phyloP scores from a whole-genome alignment of 2,113 vertebrate genomes.

The Lycaon pictus region DNA sequence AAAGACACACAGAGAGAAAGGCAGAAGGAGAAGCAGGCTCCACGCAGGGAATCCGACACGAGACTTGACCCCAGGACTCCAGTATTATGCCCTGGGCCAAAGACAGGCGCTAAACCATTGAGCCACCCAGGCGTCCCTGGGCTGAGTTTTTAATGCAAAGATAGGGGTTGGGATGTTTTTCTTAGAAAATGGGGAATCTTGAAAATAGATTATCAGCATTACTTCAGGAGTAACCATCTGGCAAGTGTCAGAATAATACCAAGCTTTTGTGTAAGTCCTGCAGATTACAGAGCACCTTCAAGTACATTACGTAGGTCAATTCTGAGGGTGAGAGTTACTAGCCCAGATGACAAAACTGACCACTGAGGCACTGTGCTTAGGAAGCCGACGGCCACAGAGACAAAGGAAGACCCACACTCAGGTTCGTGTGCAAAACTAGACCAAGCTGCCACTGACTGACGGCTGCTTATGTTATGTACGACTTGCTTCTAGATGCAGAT shows the following conservation, averaged over 20 bases:
- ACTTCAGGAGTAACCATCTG: neutral
- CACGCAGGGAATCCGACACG: too few relatives aligned
- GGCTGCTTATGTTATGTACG: accelerated
- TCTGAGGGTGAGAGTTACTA: neutral
- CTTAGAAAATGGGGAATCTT: neutral
- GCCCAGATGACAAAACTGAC: neutral
- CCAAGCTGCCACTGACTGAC: too few relatives aligned
- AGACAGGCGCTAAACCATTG: too few relatives aligned
- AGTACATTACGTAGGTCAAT: neutral
- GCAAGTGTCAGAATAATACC: neutral
- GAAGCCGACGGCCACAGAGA: neutral
- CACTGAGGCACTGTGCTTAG: neutral
- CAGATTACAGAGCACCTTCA: neutral
- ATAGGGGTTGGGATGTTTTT: neutral
- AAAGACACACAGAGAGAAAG: too few relatives aligned
- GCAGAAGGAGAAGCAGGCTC: too few relatives aligned
- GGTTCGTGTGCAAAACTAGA: neutral
- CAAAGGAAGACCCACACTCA: too few relatives aligned
- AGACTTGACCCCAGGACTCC: too few relatives aligned
- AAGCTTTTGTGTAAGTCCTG: neutral
- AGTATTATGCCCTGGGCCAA: too few relatives aligned
- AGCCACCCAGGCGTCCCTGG: too few relatives aligned
- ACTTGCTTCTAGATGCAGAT: neutral
- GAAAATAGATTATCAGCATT: neutral
- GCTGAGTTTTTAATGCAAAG: neutral